Evolutionary conservation across 1,140 invertebrate species (phyloP).

Genomic region (Bacillus rossius): DNA sequence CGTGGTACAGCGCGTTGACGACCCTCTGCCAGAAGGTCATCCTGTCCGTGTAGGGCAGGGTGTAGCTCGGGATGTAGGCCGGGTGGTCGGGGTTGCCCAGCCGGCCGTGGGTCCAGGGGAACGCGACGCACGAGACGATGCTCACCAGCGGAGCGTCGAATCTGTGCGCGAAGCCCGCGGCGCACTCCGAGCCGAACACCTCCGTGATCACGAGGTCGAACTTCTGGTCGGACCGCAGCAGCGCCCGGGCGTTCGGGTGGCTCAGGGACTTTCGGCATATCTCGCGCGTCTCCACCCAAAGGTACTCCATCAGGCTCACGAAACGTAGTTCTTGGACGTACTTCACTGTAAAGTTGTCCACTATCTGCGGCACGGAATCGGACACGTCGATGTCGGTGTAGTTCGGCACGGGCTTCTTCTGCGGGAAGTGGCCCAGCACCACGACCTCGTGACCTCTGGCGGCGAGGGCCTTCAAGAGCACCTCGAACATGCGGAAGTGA

Average conservation of each 20-base stretch:
- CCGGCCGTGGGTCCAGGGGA: slow-evolving; percentile 24
- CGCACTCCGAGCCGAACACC: slow-evolving; percentile 29
- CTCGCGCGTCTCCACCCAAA: background rate
- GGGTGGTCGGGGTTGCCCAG: slow-evolving; percentile 26
- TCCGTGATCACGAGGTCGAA: slow-evolving; percentile 27
- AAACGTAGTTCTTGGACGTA: background rate
- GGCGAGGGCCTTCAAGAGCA: slow-evolving; percentile 41
- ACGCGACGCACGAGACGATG: background rate
- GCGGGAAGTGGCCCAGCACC: slow-evolving; percentile 40
- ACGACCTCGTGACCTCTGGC: slow-evolving; percentile 41
- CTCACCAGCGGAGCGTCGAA: slow-evolving; percentile 7
- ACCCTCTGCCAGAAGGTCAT: slow-evolving; percentile 28
- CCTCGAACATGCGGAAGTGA: slow-evolving; percentile 42
- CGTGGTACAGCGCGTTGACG: slow-evolving; percentile 2
- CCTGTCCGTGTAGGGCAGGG: slow-evolving; percentile 19
- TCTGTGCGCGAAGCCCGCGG: background rate
- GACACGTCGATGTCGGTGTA: slow-evolving; percentile 13
- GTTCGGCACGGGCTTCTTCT: slow-evolving; percentile 29
- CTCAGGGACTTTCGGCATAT: background rate
- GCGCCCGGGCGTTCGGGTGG: background rate
- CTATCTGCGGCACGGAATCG: background rate
- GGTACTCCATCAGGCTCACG: background rate
- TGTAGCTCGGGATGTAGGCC: slow-evolving; percentile 23
- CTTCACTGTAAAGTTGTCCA: background rate
- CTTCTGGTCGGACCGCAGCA: background rate